These are phyloP conservation scores for Drosophila burlai DNA, from an alignment of 1,140 invertebrate genomes.

Conservation along the genomic window DNA sequence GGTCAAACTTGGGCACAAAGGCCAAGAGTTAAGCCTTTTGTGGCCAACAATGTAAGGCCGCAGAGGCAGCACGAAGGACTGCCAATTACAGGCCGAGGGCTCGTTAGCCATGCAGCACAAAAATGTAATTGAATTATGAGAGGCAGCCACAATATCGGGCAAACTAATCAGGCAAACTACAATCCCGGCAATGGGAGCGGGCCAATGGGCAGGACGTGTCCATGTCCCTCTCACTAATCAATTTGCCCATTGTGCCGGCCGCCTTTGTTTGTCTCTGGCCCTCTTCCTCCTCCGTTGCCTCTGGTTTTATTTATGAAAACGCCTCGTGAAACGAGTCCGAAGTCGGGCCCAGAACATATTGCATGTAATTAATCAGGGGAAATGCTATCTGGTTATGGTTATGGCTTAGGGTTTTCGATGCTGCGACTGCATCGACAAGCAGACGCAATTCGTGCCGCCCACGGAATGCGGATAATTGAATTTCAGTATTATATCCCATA, in stretches of 20 bases:
- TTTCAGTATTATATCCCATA: constrained; percentile 48
- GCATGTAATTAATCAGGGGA: constrained; percentile 77
- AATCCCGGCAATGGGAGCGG: constrained; percentile 18
- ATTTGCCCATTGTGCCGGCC: constrained; percentile 51
- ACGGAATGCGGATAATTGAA: constrained; percentile 59
- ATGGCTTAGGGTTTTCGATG: constrained; percentile 30
- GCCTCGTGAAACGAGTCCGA: constrained; percentile 27
- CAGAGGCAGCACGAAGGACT: constrained; percentile 23
- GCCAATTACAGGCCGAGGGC: constrained; percentile 58
- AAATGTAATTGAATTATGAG: constrained; percentile 72
- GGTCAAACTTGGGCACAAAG: constrained; percentile 41
- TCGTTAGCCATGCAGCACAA: constrained; percentile 45
- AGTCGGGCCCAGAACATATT: constrained; percentile 51
- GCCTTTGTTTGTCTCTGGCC: constrained; percentile 27
- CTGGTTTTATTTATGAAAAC: constrained; percentile 68
- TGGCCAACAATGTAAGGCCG: constrained; percentile 48
- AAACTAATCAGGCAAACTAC: constrained; percentile 43
- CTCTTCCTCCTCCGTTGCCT: not conserved
- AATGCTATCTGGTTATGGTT: constrained; percentile 46
- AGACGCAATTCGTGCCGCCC: constrained; percentile 49
- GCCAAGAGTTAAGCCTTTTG: constrained; percentile 67
- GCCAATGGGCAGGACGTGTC: constrained; percentile 43
- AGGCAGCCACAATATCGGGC: constrained; percentile 35
- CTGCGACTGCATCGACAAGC: constrained; percentile 59
- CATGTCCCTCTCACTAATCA: constrained; percentile 58